These are phyloP conservation scores for Aelia acuminata DNA, from an alignment of 2,888 invertebrate species.

Conservation along the genomic window DNA sequence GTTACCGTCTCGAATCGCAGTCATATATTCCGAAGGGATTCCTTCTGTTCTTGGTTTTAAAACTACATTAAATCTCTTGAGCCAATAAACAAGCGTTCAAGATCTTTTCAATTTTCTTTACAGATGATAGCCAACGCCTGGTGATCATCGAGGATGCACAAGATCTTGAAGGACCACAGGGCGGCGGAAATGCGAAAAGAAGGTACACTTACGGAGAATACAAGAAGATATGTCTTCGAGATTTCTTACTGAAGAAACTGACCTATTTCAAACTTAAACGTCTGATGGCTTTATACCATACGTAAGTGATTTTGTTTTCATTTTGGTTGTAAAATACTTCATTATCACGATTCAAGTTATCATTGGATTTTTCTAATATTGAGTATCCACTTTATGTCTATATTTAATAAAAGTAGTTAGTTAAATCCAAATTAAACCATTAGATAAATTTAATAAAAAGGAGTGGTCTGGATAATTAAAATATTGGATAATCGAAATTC, in stretches of 20 bases:
- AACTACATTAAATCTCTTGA: neutral
- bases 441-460: too few species aligned
- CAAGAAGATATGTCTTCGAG: neutral
- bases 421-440: too few species aligned
- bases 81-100: too few species aligned
- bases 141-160: neutral
- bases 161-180: neutral
- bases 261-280: constrained; percentile 13
- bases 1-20: neutral
- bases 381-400: too few species aligned
- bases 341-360: too few species aligned
- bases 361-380: too few species aligned
- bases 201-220: neutral
- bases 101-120: neutral
- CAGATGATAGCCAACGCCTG: neutral
- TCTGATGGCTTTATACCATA: neutral
- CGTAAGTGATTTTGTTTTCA: neutral
- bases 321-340: too few species aligned
- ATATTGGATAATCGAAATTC: too few species aligned
- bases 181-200: neutral
- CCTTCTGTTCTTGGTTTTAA: neutral
- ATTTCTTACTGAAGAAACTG: neutral
- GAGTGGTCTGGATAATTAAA: too few species aligned
- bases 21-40: neutral
- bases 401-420: too few species aligned